These are phyloP conservation scores for Mesoclemmys tuberculata DNA, from an alignment of 2,113 vertebrate genomes.

Conservation along the genomic window DNA sequence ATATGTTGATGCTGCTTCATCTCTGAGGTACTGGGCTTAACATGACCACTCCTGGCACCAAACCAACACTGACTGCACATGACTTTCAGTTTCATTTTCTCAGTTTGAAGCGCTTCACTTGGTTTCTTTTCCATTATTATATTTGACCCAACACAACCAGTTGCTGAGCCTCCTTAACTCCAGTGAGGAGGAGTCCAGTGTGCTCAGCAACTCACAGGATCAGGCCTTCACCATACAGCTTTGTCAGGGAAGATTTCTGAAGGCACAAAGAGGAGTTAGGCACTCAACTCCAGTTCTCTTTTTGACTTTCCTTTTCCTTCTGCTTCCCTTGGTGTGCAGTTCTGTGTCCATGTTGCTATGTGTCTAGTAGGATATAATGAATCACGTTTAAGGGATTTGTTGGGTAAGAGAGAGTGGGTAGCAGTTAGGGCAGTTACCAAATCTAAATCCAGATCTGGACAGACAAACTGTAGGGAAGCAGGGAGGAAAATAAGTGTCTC, in stretches of 20 bases:
- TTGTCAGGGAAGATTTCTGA: not conserved
- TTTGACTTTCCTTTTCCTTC: not conserved
- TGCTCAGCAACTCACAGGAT: not conserved
- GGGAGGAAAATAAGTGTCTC: not conserved
- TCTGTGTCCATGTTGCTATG: not conserved
- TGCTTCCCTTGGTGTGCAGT: not conserved
- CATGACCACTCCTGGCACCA: not conserved
- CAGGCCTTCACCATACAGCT: not conserved
- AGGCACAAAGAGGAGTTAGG: not conserved
- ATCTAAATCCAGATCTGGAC: not conserved
- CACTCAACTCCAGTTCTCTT: accelerated
- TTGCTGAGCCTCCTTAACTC: not conserved
- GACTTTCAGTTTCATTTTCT: not conserved
- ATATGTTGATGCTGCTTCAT: not conserved
- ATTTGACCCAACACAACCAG: not conserved
- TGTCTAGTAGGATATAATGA: not conserved
- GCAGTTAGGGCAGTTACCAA: not conserved
- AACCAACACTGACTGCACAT: not conserved
- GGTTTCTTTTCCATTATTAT: not conserved
- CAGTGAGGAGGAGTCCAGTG: not conserved
- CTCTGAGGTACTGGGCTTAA: not conserved
- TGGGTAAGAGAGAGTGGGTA: not conserved
- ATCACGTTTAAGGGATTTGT: not conserved
- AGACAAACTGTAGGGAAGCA: not conserved
- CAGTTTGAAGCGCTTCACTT: not conserved